A percentile compares a stretch with the other conserved stretches of the same genome.
Evolutionary conservation across 2,113 vertebrate genomes (phyloP).

Genomic region (Halcyon malimbica): DNA sequence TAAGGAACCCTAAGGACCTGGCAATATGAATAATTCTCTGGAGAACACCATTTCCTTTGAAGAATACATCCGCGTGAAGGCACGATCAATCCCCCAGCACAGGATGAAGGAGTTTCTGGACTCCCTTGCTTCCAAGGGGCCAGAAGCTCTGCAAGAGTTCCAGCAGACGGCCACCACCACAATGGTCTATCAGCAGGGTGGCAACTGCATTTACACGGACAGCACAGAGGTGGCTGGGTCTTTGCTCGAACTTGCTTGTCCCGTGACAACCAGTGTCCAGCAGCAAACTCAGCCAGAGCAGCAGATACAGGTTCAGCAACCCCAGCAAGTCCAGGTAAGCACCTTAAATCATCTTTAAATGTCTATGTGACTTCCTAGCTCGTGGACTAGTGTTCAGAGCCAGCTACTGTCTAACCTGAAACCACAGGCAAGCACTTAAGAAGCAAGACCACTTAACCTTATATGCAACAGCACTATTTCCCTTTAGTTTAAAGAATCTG

Average conservation of each 20-base stretch:
- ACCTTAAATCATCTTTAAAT: neutral
- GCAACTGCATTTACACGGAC: conserved; percentile 96
- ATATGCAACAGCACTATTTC: neutral
- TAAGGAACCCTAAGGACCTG: conserved; percentile 77
- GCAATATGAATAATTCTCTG: conserved; percentile 97
- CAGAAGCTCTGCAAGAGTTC: conserved; percentile 96
- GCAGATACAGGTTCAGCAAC: conserved; percentile 82
- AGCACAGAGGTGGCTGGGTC: conserved; percentile 99
- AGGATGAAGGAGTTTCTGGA: conserved; percentile 99
- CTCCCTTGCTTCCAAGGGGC: conserved; percentile 92
- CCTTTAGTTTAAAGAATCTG: neutral
- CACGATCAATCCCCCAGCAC: conserved; percentile 95
- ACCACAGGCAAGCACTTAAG: neutral
- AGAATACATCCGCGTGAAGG: conserved; percentile 97
- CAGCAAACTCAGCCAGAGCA: conserved; percentile 81
- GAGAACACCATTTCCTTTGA: conserved; percentile 98
- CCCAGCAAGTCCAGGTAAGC: conserved; percentile 85
- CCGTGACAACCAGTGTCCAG: conserved; percentile 88
- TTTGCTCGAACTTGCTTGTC: conserved; percentile 95
- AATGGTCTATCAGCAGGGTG: conserved; percentile 95
- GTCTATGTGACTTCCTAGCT: neutral
- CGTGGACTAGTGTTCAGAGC: neutral
- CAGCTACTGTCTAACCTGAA: neutral
- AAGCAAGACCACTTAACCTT: neutral
- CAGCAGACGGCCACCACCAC: conserved; percentile 91